These are phyloP conservation scores for Chionoecetes opilio DNA, from an alignment of 1,140 invertebrate species.

Conservation along the genomic window DNA sequence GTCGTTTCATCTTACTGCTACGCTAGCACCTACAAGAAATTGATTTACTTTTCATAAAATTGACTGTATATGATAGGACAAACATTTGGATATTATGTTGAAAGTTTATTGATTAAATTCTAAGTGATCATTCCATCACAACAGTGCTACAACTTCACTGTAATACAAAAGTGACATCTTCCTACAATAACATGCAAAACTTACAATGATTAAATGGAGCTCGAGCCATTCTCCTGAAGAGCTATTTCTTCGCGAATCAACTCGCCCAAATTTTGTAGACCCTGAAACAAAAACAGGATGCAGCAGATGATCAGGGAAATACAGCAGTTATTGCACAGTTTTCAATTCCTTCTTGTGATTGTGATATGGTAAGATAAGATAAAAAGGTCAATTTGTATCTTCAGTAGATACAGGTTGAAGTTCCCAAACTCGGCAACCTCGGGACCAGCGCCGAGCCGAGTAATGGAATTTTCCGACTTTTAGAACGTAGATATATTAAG, in stretches of 20 bases:
- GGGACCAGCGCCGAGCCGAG: too few relatives aligned
- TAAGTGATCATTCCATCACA: not conserved
- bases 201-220: not conserved
- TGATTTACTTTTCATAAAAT: not conserved
- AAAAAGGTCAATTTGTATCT: too few relatives aligned
- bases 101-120: not conserved
- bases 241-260: constrained; percentile 67
- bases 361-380: too few relatives aligned
- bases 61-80: not conserved
- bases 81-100: not conserved
- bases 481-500: too few relatives aligned
- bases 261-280: constrained; percentile 60
- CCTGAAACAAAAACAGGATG: constrained; percentile 46
- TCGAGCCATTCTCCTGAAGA: not conserved
- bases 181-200: not conserved
- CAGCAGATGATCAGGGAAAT: too few relatives aligned
- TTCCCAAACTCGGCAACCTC: too few relatives aligned
- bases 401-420: too few relatives aligned
- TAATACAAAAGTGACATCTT: not conserved
- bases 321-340: too few relatives aligned
- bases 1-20: too few relatives aligned
- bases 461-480: too few relatives aligned
- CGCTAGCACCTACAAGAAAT: too few relatives aligned
- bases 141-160: not conserved
- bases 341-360: too few relatives aligned